Evolutionary conservation across 2,888 invertebrate genomes (phyloP).

Genomic region (Selenia dentaria): DNA sequence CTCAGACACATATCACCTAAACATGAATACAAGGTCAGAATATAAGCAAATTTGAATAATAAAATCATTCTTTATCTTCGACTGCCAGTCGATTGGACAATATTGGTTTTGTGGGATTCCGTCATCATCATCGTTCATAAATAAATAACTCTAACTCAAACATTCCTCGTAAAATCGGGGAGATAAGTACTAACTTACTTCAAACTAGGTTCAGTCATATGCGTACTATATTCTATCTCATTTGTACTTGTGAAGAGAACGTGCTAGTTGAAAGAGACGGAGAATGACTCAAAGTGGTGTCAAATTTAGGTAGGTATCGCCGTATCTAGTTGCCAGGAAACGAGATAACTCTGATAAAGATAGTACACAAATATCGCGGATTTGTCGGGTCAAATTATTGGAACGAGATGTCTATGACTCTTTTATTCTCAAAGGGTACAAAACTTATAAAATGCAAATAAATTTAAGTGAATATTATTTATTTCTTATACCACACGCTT

Average conservation of each 20-base stretch:
- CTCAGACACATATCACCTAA: too few species aligned
- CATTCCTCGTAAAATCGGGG: too few species aligned
- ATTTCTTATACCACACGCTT: too few species aligned
- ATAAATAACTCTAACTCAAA: too few species aligned
- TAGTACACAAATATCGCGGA: slow-evolving; percentile 26
- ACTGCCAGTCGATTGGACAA: background rate
- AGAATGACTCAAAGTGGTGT: slow-evolving; percentile 18
- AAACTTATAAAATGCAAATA: too few species aligned
- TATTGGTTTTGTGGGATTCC: background rate
- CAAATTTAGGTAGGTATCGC: slow-evolving; percentile 33
- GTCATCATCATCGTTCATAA: background rate
- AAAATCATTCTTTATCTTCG: background rate
- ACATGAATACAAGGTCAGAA: background rate
- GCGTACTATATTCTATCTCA: background rate
- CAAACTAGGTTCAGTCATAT: background rate
- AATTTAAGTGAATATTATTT: too few species aligned
- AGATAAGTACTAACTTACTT: too few species aligned
- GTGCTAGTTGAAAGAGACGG: slow-evolving; percentile 9
- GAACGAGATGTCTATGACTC: too few species aligned
- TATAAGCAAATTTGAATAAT: background rate
- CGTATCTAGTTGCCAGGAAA: slow-evolving; percentile 49
- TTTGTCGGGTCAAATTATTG: slow-evolving; percentile 29
- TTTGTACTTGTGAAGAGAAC: background rate
- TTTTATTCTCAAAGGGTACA: too few species aligned
- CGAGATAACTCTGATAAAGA: slow-evolving; percentile 47